A percentile compares a stretch with the other conserved stretches of the same genome.
Conservation (phyloP, 2,113 vertebrate species). For the Salvelinus sp. region DNA sequence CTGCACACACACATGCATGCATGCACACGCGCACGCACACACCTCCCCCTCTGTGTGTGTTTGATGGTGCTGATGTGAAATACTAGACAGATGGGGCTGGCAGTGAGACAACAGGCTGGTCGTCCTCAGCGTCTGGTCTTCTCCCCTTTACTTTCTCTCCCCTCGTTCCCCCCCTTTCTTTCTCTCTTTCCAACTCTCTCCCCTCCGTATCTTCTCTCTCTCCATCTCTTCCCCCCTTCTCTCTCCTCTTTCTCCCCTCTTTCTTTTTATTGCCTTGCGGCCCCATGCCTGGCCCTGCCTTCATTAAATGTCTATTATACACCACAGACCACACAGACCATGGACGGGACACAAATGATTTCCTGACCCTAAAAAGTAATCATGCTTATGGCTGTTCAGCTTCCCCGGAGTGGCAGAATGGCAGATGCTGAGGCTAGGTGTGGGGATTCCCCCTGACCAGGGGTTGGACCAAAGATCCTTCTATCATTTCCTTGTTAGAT, state of each 20-base stretch:
- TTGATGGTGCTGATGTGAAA: constrained; percentile 70
- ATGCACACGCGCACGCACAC: neutral
- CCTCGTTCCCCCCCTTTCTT: constrained; percentile 4
- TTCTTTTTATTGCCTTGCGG: constrained; percentile 60
- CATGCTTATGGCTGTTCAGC: constrained; percentile 66
- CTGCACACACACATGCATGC: neutral
- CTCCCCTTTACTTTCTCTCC: constrained; percentile 27
- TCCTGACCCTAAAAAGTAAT: constrained; percentile 72
- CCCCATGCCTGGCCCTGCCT: constrained; percentile 67
- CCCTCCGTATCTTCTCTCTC: constrained; percentile 18
- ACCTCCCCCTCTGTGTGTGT: constrained; percentile 21
- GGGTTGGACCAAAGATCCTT: neutral
- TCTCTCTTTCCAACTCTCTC: neutral
- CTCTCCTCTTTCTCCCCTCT: constrained; percentile 31
- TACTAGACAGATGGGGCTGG: constrained; percentile 76
- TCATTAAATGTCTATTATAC: constrained; percentile 81
- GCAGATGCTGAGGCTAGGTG: neutral
- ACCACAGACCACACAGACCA: constrained; percentile 73
- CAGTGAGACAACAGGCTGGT: constrained; percentile 71
- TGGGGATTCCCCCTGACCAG: neutral
- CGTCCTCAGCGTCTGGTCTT: constrained; percentile 51
- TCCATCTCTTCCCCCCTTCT: constrained; percentile 8
- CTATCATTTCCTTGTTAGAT: neutral
- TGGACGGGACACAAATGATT: constrained; percentile 70
- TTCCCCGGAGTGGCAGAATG: constrained; percentile 10